Conservation (phyloP, 2,888 invertebrate species). For the Rotaria socialis region DNA sequence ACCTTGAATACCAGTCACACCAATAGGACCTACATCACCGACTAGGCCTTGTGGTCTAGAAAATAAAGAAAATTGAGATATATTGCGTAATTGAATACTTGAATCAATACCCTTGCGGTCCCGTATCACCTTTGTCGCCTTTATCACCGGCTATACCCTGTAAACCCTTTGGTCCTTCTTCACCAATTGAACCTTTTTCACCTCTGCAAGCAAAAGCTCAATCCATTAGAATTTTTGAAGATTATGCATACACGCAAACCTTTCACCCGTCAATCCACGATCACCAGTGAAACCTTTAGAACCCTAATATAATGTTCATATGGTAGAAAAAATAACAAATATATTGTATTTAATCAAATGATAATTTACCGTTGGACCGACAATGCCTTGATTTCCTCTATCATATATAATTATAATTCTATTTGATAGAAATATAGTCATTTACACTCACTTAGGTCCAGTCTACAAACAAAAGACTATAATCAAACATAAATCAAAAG, state of each 20-base stretch:
- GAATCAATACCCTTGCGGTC: background rate
- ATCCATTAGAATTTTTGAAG: background rate
- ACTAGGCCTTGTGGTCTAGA: background rate
- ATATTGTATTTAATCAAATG: background rate
- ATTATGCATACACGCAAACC: background rate
- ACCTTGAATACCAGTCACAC: background rate
- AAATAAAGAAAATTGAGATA: background rate
- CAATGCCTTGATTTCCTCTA: background rate
- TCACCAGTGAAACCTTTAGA: background rate
- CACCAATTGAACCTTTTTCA: background rate
- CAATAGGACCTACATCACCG: background rate
- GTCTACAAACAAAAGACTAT: background rate
- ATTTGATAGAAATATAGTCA: background rate
- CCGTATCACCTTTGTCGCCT: background rate
- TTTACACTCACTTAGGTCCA: background rate
- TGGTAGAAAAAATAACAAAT: background rate
- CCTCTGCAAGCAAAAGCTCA: background rate
- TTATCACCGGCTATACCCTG: background rate
- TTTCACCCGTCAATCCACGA: constrained; percentile 4
- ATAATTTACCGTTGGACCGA: background rate
- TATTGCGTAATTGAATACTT: background rate
- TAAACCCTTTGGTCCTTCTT: background rate
- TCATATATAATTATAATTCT: background rate
- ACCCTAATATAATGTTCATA: background rate
- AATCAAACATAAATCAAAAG: background rate